Base-by-base conservation (phyloP, 2,113 vertebrate species). In the Sinosuthora webbiana region DNA sequence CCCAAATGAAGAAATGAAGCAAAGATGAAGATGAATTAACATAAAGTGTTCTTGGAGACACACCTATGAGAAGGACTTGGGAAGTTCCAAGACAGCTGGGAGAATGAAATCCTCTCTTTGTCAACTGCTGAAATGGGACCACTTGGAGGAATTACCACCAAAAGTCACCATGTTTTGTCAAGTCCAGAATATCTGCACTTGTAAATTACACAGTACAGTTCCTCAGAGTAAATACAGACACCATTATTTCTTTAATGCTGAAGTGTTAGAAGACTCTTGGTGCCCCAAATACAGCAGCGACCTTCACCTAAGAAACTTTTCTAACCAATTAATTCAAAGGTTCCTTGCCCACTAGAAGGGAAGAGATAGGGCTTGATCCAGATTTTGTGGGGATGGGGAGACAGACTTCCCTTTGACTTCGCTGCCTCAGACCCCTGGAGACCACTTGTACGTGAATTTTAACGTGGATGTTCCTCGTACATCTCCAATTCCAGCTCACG, bases 401-500 rank as follows among this genome's bases (percentile, higher is more conserved):
- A 27, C 21, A 68, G 50, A 59, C 13, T 93, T 93, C 50, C 55
- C 39, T 57, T 76, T 49, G 33, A 8, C 63, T 91, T 90, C 73
- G 59, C 67, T 91, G 84, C 16, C 89, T 79, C 50, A 77, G 67
- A 27, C 10, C 41, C 37, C 63, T 11, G 23, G 55, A 62, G 74
- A 55, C 18, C 50, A 33, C 2, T 2, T 35, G 31, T n/a, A 30
- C 1, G 8, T 64, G 37, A 47, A 35, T 52, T 82, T 89, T 64
- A 91, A 13, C 0, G 0, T 28, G 56, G 10, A 41, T 21, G 3
- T 69, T 92, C 81, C 88, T 87, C 0, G 0, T 37, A 33, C 0
- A 0, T 45, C 49, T 80, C 63, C 67, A 47, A 2, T 10, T 35
- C 78, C 74, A n/a, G 55, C 35, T 12, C 0, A 0, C 12, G 28